Evolutionary conservation across 2,113 vertebrate species (phyloP).

Genomic region (Thamnaconus septentrionalis): DNA sequence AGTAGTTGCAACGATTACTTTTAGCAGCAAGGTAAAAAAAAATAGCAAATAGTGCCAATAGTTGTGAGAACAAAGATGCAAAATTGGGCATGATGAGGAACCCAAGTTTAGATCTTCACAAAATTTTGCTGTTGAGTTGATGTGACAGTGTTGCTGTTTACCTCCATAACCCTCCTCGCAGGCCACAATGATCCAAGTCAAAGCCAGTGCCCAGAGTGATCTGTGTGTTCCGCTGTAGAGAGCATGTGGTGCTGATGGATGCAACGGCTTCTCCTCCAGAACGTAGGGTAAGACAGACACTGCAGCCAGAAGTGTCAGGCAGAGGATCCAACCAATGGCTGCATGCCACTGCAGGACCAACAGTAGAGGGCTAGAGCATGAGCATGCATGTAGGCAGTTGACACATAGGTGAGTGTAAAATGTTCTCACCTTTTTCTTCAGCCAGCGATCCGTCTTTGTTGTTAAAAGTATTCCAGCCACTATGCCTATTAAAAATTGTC

Average conservation of each 20-base stretch:
- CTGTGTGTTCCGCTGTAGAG: constrained; percentile 84
- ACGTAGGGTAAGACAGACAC: constrained; percentile 73
- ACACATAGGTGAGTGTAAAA: neutral
- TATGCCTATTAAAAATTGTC: constrained; percentile 83
- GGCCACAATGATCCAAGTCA: constrained; percentile 82
- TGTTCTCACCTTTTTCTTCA: constrained; percentile 75
- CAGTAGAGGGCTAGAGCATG: neutral
- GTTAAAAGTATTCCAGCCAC: constrained; percentile 76
- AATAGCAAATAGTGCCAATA: no score
- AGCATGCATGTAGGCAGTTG: neutral
- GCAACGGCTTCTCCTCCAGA: constrained; percentile 64
- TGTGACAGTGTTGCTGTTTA: constrained; percentile 29
- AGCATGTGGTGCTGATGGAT: constrained; percentile 59
- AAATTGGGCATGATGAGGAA: no score
- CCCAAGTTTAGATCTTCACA: no score
- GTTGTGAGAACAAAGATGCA: no score
- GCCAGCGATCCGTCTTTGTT: constrained; percentile 60
- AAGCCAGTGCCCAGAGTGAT: constrained; percentile 76
- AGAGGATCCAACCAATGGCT: constrained; percentile 75
- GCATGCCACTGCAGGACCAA: constrained; percentile 71
- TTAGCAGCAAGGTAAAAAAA: neutral
- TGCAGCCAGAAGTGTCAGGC: constrained; percentile 66
- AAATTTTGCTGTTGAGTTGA: no score
- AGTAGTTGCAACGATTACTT: neutral
- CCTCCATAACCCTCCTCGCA: constrained; percentile 85